Percentiles rank a stretch among this genome's conserved stretches.
Conservation (phyloP, 2,113 vertebrate species). For the Mus musculus region DNA sequence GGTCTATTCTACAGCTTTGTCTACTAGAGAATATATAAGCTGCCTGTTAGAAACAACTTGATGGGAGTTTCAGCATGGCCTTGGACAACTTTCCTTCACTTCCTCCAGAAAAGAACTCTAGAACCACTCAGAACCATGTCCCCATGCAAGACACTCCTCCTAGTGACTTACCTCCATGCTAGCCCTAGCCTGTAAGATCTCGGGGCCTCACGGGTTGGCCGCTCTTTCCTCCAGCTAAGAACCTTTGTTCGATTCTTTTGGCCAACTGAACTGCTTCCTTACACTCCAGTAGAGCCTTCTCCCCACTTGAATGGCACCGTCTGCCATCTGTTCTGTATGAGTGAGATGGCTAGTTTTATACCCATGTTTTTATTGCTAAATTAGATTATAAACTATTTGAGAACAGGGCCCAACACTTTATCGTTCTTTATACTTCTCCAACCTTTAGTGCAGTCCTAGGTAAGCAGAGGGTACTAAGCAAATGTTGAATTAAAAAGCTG, state of each 20-base stretch:
- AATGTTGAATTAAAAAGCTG: neutral
- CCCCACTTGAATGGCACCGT: neutral
- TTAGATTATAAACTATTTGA: constrained; percentile 47
- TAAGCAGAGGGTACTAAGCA: neutral
- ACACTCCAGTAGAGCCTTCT: neutral
- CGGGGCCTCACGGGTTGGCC: neutral
- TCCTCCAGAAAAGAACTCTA: neutral
- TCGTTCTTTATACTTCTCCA: neutral
- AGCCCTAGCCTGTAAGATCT: neutral
- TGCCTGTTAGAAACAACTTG: neutral
- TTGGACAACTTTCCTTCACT: neutral
- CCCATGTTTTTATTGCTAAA: constrained; percentile 25
- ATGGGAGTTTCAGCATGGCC: neutral
- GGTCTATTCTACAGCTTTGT: neutral
- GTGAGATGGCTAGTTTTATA: constrained; percentile 3
- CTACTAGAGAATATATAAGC: neutral
- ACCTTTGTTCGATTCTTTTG: neutral
- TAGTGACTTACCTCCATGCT: neutral
- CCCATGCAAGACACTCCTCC: fast-evolving
- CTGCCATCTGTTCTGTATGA: neutral
- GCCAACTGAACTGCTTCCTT: neutral
- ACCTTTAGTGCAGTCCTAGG: neutral
- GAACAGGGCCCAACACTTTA: neutral
- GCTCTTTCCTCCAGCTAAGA: neutral
- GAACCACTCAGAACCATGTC: neutral